Base-by-base conservation (phyloP, 2,113 vertebrate species). In the Jacana jacana region DNA sequence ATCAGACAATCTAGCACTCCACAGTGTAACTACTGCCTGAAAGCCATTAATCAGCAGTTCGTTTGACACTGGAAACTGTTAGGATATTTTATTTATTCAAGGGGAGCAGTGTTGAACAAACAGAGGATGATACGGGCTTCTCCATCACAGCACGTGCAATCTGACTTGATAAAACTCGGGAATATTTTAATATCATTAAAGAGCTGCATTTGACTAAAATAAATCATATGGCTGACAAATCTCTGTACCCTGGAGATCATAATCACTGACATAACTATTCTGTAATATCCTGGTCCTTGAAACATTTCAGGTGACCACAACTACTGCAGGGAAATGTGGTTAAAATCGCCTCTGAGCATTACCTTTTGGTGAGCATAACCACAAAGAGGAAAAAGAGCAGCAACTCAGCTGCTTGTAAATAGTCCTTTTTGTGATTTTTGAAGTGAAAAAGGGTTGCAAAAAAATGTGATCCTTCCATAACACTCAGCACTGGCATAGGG, bases 141-240 rank as follows among this genome's bases (percentile, higher is more conserved):
- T 83, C 51, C 25, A 76, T n/a, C 86, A n/a, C 77, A 69, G 72
- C 48, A 20, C 10, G 17, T 55, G 51, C 35, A 68, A 70, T 54
- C 57, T 40, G 37, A 79, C 49, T 69, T 17, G 61, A 39, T 84
- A 78, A 88, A 88, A 75, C 0, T 70, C 65, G 11, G 30, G 66
- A 83, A 85, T 91, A 68, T 89, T 92, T 89, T 65, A 93, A 55
- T 80, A 77, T 35, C 73, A 48, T 81, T 73, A 79, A 92, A 54
- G 15, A 76, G 31, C 27, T 86, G n/a, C 1, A 2, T 72, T 81
- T 80, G 42, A 46, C 33, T n/a, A 60, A 69, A 77, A 69, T 27
- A 49, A 73, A 87, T 55, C 30, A 68, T 49, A 22, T 23, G 35
- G 40, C 48, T 71, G 58, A 52, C 35, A 81, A 46, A 88, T 20